Conservation (phyloP, 2,888 invertebrate species). For the Sphaerophoria rueppellii region DNA sequence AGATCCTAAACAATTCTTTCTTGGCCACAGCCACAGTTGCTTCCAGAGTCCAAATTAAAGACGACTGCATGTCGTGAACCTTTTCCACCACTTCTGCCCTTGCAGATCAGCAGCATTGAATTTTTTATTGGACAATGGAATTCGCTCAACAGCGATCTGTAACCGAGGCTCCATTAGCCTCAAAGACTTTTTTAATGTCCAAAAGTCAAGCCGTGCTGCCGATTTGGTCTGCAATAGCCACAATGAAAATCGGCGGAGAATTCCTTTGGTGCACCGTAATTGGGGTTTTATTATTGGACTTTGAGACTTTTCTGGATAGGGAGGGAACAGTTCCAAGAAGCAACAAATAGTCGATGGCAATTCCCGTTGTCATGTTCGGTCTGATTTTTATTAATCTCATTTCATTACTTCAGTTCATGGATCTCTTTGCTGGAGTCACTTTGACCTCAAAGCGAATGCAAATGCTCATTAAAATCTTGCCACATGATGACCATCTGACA, state of each 20-base stretch:
- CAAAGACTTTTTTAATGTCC: slow-evolving; percentile 22
- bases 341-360: slow-evolving; percentile 33
- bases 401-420: slow-evolving; percentile 4
- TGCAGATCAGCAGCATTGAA: slow-evolving; percentile 43
- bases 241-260: slow-evolving; percentile 39
- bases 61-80: slow-evolving; percentile 23
- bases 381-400: slow-evolving; percentile 57
- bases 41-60: slow-evolving; percentile 49
- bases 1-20: slow-evolving; percentile 24
- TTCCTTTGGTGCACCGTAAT: slow-evolving; percentile 64
- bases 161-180: background rate
- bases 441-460: slow-evolving; percentile 55
- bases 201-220: background rate
- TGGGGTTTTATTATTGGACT: slow-evolving; percentile 63
- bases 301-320: slow-evolving; percentile 21
- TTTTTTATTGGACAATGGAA: slow-evolving; percentile 53
- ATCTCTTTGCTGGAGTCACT: slow-evolving; percentile 33
- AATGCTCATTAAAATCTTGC: slow-evolving; percentile 64
- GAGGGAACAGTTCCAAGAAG: slow-evolving; percentile 46
- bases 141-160: slow-evolving; percentile 40
- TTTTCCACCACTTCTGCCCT: background rate
- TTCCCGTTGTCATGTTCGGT: slow-evolving; percentile 30
- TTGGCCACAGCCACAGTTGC: too few species aligned
- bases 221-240: slow-evolving; percentile 58
- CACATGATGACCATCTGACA: slow-evolving; percentile 55